Percentiles rank a stretch among this genome's conserved stretches.
phyloP scores from a whole-genome alignment of 2,113 vertebrate species.

The Vulpes ferrilata region DNA sequence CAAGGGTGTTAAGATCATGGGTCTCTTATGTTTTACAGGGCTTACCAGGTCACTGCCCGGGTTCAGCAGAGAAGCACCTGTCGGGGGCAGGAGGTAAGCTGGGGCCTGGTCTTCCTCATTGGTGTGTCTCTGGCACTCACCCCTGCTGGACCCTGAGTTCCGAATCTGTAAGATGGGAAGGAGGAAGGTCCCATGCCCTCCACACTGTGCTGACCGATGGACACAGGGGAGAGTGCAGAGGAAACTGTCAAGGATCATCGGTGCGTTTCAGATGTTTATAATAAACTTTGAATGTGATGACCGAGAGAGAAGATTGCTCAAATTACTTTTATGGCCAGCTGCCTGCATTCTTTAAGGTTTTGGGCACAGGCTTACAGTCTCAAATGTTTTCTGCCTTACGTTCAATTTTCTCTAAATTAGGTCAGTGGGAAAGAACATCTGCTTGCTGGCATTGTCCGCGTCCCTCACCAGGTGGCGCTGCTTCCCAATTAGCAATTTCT shows the following conservation, averaged over 20 bases:
- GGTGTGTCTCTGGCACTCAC: background rate
- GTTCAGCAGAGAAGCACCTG: rapidly evolving
- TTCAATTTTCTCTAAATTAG: slow-evolving; percentile 7
- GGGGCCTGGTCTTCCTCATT: background rate
- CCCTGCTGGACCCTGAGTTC: background rate
- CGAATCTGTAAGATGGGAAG: background rate
- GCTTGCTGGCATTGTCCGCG: background rate
- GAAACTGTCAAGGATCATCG: background rate
- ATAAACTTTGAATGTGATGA: background rate
- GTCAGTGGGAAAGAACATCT: background rate
- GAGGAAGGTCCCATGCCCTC: background rate
- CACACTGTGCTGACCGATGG: background rate
- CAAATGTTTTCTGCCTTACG: background rate
- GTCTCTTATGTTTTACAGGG: rapidly evolving
- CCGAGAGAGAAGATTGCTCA: background rate
- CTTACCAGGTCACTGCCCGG: background rate
- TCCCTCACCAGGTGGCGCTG: slow-evolving; percentile 50
- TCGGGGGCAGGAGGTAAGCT: too few relatives aligned
- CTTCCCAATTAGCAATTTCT: background rate
- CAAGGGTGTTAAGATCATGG: background rate
- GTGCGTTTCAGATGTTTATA: background rate
- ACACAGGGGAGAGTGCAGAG: background rate
- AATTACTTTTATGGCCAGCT: background rate
- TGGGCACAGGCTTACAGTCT: background rate
- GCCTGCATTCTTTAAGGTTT: background rate